These are phyloP conservation scores for Erpetoichthys calabaricus DNA, from an alignment of 2,797 vertebrate species.

Conservation along the genomic window DNA sequence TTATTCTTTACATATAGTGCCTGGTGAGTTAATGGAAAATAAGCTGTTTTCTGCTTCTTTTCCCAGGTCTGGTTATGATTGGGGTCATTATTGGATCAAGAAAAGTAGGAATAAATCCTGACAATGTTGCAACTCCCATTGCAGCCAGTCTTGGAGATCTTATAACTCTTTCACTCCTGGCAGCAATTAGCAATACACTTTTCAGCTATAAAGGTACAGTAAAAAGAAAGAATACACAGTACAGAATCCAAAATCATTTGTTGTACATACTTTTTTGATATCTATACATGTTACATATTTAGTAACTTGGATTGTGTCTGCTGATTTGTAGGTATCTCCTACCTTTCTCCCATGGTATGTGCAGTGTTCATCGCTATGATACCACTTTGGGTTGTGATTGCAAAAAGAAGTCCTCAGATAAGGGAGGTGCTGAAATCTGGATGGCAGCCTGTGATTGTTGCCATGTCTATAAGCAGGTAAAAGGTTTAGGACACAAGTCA, in stretches of 20 bases:
- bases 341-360: conserved; percentile 68
- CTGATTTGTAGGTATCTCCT: conserved; percentile 51
- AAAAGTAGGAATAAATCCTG: conserved; percentile 81
- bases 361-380: conserved; percentile 65
- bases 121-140: conserved; percentile 88
- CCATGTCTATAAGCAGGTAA: conserved; percentile 94
- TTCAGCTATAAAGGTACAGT: conserved; percentile 61
- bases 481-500: no score
- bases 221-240: not conserved
- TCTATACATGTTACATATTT: no score
- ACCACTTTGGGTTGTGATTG: conserved; percentile 73
- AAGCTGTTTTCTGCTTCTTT: conserved; percentile 12
- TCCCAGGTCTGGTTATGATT: conserved; percentile 73
- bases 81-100: conserved; percentile 73
- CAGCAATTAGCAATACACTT: conserved; percentile 68
- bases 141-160: conserved; percentile 88
- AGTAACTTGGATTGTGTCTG: not conserved
- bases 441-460: conserved; percentile 84
- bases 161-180: conserved; percentile 77
- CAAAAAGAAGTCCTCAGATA: conserved; percentile 61
- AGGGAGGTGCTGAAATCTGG: conserved; percentile 71
- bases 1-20: no score
- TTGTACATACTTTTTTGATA: no score
- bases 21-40: no score
- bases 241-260: no score